Percentiles rank a stretch among this genome's conserved stretches.
These are phyloP conservation scores for Strigamia transsilvanica DNA, from an alignment of 2,888 invertebrate genomes.

Conservation along the genomic window DNA sequence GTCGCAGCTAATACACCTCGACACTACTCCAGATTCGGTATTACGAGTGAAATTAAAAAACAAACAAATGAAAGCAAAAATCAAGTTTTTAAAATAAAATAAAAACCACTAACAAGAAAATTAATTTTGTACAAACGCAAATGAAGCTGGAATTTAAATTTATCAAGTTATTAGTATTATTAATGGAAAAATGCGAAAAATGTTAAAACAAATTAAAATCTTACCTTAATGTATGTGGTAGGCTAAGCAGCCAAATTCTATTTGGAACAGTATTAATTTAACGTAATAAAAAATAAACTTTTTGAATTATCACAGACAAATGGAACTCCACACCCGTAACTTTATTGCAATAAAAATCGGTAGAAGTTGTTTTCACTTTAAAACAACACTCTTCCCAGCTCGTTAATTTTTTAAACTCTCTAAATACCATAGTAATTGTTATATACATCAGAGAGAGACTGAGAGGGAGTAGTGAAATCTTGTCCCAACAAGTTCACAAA, in stretches of 20 bases:
- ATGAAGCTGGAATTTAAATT: no score
- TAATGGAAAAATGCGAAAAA: no score
- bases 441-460: conserved; percentile 41
- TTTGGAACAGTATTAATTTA: neutral
- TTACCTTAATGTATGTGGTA: no score
- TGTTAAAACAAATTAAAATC: no score
- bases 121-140: no score
- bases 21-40: conserved; percentile 22
- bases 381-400: conserved; percentile 39
- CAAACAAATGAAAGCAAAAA: neutral
- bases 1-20: conserved; percentile 36
- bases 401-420: conserved; percentile 7
- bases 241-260: neutral
- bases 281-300: neutral
- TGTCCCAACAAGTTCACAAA: conserved; percentile 36
- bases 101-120: neutral
- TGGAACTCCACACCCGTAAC: conserved; percentile 52
- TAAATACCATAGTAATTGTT: conserved; percentile 31
- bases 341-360: conserved; percentile 53
- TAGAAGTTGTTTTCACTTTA: conserved; percentile 49
- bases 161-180: no score
- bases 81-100: neutral
- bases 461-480: conserved; percentile 43
- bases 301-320: conserved; percentile 43
- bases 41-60: neutral